Evolutionary conservation across 1,140 invertebrate species (phyloP), one percentile per base, ranked within the genome.

Genomic region (Hylaeus volcanicus): DNA sequence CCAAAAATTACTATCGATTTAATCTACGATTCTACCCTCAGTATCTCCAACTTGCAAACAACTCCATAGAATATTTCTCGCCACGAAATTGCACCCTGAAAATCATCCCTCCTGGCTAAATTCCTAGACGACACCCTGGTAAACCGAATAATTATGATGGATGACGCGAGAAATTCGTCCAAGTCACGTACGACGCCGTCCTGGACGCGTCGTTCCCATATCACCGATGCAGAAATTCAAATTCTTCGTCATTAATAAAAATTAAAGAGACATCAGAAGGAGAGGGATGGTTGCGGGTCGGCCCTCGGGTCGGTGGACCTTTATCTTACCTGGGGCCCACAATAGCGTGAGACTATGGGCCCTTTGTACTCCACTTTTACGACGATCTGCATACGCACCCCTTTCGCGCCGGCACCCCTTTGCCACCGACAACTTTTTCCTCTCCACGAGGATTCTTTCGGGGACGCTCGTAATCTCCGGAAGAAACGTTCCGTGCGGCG

Each of bases 151-250:
- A 91, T 91, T 91, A 91, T 92, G 92, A 92, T 92, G 82, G 90
- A 92, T 92, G 90, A 83, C 75, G 63, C 72, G 43, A 66, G 61
- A 79, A 55, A 75, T 61, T 53, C 79, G 39, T 75, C 79, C 43
- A 63, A 55, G 73, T 74, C 72, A 69, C 71, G 78, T 74, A 68
- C 63, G 26, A 65, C 43, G 9, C 5, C 74, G 61, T 64, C 39
- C 5, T 68, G 45, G 85, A 68, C 6, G 66, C 79, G 78, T 63
- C 78, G 92, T 93, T 93, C 92, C 92, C 92, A 93, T 93, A 93
- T 93, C 92, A 93, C 88, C 83, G 88, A 93, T 93, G 92, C 92
- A 93, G 88, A 93, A 93, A 93, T 93, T 93, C 92, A 93, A 93
- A 93, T 93, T 90, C 83, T 69, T 73, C 56, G 91, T 93, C 92